Evolutionary conservation across 2,113 vertebrate genomes (phyloP).

Genomic region (Lepisosteus osseus): DNA sequence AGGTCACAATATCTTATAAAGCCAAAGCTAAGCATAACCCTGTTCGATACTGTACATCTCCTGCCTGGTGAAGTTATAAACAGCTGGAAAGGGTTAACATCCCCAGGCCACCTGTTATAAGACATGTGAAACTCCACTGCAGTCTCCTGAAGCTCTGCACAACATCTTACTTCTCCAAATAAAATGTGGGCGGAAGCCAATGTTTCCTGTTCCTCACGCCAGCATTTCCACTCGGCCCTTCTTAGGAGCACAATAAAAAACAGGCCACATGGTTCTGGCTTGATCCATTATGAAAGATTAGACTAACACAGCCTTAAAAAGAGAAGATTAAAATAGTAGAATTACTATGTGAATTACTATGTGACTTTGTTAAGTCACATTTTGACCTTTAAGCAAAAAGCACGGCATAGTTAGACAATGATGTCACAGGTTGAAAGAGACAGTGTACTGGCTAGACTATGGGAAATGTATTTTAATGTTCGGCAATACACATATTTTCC

Average conservation of each 20-base stretch:
- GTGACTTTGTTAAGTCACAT: too few relatives aligned
- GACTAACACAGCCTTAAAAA: neutral
- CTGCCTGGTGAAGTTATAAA: too few relatives aligned
- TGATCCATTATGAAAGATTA: neutral
- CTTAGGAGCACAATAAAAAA: neutral
- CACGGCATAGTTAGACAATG: neutral
- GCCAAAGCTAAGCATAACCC: too few relatives aligned
- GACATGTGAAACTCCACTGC: neutral
- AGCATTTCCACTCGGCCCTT: neutral
- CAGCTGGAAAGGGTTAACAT: neutral
- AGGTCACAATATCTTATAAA: too few relatives aligned
- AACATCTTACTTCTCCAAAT: constrained; percentile 9
- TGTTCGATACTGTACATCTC: too few relatives aligned
- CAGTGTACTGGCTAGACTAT: neutral
- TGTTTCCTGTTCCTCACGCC: constrained; percentile 1
- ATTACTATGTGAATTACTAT: too few relatives aligned
- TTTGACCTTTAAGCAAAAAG: too few relatives aligned
- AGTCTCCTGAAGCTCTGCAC: neutral
- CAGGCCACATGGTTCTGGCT: neutral
- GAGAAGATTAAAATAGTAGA: neutral
- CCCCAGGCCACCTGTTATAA: neutral
- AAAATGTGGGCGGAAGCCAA: neutral
- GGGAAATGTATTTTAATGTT: too few relatives aligned
- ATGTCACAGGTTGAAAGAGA: neutral
- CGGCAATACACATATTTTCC: too few relatives aligned